These are phyloP conservation scores for Sparus aurata DNA, from an alignment of 2,797 vertebrate genomes.

Conservation along the genomic window DNA sequence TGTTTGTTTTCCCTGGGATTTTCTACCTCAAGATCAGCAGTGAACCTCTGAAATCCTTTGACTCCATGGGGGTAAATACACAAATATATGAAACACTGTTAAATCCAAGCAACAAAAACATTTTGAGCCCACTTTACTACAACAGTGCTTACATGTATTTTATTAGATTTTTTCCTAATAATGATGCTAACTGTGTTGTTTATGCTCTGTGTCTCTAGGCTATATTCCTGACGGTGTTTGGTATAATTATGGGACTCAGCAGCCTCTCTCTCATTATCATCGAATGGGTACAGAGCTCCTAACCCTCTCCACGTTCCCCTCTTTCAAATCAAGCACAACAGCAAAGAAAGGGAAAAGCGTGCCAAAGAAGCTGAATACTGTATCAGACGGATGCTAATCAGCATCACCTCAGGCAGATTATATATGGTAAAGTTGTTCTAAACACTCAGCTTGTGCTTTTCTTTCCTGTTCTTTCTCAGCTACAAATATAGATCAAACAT, in stretches of 20 bases:
- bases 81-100: background rate
- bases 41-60: conserved; percentile 86
- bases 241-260: conserved; percentile 88
- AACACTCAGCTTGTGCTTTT: background rate
- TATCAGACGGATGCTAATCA: conserved; percentile 9
- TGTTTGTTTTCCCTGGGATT: conserved; percentile 95
- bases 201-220: conserved; percentile 74
- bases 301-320: conserved; percentile 16
- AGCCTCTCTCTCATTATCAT: conserved; percentile 90
- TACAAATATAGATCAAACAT: conserved; percentile 10
- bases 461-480: background rate
- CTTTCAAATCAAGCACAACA: conserved; percentile 9
- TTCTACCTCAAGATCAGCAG: conserved; percentile 93
- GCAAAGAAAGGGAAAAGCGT: conserved; percentile 35
- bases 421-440: conserved; percentile 28
- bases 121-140: background rate
- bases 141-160: background rate
- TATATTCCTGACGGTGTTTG: conserved; percentile 84
- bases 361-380: conserved; percentile 48
- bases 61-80: conserved; percentile 90
- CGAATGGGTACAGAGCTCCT: conserved; percentile 84
- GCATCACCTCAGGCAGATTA: conserved; percentile 32
- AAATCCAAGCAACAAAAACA: background rate
- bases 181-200: conserved; percentile 10
- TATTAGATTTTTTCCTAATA: background rate